These are phyloP conservation scores for Zootoca vivipara DNA, from an alignment of 2,113 vertebrate species.

Conservation along the genomic window DNA sequence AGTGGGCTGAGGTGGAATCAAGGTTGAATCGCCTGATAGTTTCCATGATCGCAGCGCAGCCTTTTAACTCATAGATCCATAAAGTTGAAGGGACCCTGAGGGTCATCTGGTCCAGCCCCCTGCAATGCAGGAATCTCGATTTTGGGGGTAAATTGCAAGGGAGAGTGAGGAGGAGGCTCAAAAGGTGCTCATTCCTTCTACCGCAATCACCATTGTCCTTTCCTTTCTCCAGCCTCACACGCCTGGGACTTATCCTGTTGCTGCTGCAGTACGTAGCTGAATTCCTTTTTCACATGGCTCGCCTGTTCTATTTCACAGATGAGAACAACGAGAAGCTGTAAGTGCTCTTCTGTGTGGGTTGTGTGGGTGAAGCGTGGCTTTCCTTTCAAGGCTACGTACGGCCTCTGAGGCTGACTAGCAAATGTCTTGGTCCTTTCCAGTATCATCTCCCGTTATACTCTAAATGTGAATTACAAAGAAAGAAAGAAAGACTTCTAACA, in stretches of 20 bases:
- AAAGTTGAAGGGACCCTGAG: too few species aligned
- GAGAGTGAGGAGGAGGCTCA: not conserved
- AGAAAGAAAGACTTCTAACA: too few species aligned
- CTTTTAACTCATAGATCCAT: not conserved
- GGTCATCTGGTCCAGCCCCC: too few species aligned
- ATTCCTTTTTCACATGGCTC: conserved; percentile 89
- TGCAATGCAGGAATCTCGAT: too few species aligned
- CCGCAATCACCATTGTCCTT: not conserved
- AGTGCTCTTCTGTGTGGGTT: conserved; percentile 55
- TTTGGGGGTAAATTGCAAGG: too few species aligned
- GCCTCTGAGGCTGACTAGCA: not conserved
- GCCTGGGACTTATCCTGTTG: conserved; percentile 89
- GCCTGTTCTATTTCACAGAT: conserved; percentile 91
- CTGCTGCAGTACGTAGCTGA: conserved; percentile 92
- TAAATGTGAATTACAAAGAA: too few species aligned
- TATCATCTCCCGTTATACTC: too few species aligned
- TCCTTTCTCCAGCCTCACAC: conserved; percentile 81
- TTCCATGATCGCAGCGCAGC: not conserved
- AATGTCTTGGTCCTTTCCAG: not conserved
- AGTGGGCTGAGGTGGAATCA: not conserved
- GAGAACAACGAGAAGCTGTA: conserved; percentile 96
- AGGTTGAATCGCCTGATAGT: not conserved
- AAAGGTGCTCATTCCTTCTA: not conserved
- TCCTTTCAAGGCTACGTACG: not conserved
- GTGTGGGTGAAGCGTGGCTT: not conserved